Base-by-base conservation (phyloP, 2,888 invertebrate species). In the Eurytoma californica region DNA sequence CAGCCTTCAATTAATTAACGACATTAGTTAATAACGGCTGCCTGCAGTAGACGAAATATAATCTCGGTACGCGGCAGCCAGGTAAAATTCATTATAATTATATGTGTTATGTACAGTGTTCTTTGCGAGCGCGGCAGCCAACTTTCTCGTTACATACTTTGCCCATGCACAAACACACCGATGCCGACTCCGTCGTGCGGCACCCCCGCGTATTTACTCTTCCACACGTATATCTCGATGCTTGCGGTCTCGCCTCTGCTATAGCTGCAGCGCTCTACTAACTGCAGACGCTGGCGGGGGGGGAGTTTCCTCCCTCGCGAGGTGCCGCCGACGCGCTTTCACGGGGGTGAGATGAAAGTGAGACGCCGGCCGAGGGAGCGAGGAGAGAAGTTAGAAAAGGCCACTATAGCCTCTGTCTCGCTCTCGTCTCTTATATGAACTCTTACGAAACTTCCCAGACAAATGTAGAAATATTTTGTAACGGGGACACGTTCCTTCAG, bases 391-490 rank as follows among this genome's bases (percentile, higher is more conserved):
- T 72, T 73, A 80, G 75, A 85, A 68, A 51, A 61, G 51, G 49
- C 60, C 39, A 67, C 72, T 72, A 12, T 28, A 65, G 84, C 82
- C 2, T 39, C 63, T n/a, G 39, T 39, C 49, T 57, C 20, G 4
- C 83, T 84, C 86, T 85, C 85, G 84, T 82, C 79, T 80, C 80
- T 80, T 86, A 87, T 86, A 84, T 86, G 86, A 88, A 88, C 88
- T 88, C 87, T 88, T 86, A 86, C 81, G 85, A 87, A 87, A 88
- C 86, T 88, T 88, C 82, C 84, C 87, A 87, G 88, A 88, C 88
- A 87, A 87, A 87, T 86, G 87, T 85, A 87, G 87, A 87, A 87
- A 88, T 88, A 88, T 88, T 88, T 87, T 85, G 87, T 86, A 87
- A 87, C 86, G 84, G 86, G 86, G 88, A 87, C 88, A 88, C 88